Evolutionary conservation across 2,113 vertebrate species (phyloP), one percentile per base, ranked within the genome.

Genomic region (Dasypus novemcinctus): DNA sequence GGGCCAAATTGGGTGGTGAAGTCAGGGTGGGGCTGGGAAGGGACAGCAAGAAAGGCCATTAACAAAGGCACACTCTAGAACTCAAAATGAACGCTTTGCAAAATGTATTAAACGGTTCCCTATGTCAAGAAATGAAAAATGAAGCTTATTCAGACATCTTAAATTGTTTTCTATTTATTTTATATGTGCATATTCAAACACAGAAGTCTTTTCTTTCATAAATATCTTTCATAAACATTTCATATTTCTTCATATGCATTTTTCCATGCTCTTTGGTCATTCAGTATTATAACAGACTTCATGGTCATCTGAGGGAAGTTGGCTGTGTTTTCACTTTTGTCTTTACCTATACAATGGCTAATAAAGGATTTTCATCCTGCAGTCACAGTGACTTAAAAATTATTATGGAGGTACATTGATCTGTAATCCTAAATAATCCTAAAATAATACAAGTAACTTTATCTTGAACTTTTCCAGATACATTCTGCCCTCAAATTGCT

Each of bases 131-230:
- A 71, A 86, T 71, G 36, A 86, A 8, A 80, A 97, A 94, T 84
- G 71, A 97, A 94, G 87, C 72, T 54, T 36, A 66, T 46, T 90
- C 49, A 95, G 27, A 5, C 79, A 61, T 88, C 57, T 69, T 75
- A 79, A 94, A 87, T 94, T 31, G 41, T 97, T 97, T 90, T 95
- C 97, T 75, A 84, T 89, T 95, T 96, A 87, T 94, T 98, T 98
- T 97, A 96, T 93, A 98, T 98, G 97, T 97, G 92, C 97, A 98
- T 98, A 96, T 97, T 96, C 94, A 98, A 97, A 98, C 96, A 97
- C 95, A 96, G 94, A 96, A 97, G 46, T 97, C 94, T 96, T 97
- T 87, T 96, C 96, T 98, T 97, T 96, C 97, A 97, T 98, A 98
- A 98, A 98, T 97, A 97, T 97, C 97, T 98, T 96, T 97, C 97